Evolutionary conservation across 1,140 invertebrate genomes (phyloP), one percentile per base, ranked within the genome.

Genomic region (Procambarus clarkii): DNA sequence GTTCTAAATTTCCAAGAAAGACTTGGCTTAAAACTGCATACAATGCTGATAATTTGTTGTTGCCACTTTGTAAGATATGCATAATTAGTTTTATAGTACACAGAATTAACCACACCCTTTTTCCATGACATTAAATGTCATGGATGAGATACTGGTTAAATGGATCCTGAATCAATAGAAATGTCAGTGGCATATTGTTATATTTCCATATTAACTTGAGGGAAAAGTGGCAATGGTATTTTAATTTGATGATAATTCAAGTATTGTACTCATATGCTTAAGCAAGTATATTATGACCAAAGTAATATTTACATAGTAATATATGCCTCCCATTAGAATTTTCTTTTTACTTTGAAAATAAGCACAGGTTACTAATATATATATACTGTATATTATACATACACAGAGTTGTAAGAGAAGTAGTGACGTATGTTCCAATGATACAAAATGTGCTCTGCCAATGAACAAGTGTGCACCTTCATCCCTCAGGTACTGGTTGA

Each of bases 401-500:
- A 34, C 5, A 24, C 5, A 74, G 3, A 74, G 7, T 9, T 74
- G 7, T 64, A 64, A 64, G 15, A 64, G 15, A 64, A 64, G 18
- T 64, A 74, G n/a, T 24, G 11, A 7, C 34, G 69, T 74, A 74
- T 74, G 46, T 81, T 81, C 79, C 54, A 81, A 81, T 11, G 34
- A 74, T 74, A 74, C 46, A 81, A 81, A 81, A 15, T 21, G 34
- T 24, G 7, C 69, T 74, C n/a, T 81, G 79, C 48, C 54, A 58
- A 81, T 81, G 24, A 81, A 81, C 48, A 44, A 34, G 18, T 58
- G 79, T 81, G 54, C 79, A 81, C 79, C 79, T 81, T 81, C 18
- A 48, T 81, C 79, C 79, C 79, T 81, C 79, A 81, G 79, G 79
- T 81, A 81, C 48, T 81, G 79, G 24, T 58, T 81, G 54, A 15